phyloP scores from a whole-genome alignment of 2,113 vertebrate species.

The Zingel zingel region DNA sequence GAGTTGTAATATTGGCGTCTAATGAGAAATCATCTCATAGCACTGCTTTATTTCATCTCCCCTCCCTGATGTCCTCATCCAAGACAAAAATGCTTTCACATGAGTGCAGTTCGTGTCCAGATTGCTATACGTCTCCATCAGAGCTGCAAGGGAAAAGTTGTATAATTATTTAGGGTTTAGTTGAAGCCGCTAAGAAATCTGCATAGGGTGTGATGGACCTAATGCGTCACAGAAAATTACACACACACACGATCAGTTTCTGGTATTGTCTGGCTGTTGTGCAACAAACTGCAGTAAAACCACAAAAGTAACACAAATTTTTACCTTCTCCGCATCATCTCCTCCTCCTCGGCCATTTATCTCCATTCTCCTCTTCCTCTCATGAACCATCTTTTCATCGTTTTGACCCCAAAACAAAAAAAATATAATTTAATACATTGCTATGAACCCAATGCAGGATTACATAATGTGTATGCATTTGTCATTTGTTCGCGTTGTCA shows the following conservation, averaged over 20 bases:
- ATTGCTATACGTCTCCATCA: conserved; percentile 12
- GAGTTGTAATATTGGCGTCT: neutral
- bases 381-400: neutral
- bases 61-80: conserved; percentile 20
- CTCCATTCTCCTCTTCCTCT: neutral
- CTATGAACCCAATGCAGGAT: neutral
- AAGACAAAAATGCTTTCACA: conserved; percentile 4
- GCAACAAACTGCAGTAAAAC: neutral
- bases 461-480: neutral
- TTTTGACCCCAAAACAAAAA: neutral
- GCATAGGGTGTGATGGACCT: neutral
- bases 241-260: neutral
- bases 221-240: neutral
- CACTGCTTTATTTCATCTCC: conserved; percentile 34
- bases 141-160: neutral
- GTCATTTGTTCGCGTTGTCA: neutral
- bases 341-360: no score
- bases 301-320: neutral
- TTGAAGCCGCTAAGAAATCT: neutral
- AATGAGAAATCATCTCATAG: conserved; percentile 38
- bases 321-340: no score
- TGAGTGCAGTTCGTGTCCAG: conserved; percentile 3
- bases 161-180: neutral
- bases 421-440: neutral
- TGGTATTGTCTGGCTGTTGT: neutral